Conservation (phyloP, 2,797 vertebrate genomes). For the Squalus acanthias region DNA sequence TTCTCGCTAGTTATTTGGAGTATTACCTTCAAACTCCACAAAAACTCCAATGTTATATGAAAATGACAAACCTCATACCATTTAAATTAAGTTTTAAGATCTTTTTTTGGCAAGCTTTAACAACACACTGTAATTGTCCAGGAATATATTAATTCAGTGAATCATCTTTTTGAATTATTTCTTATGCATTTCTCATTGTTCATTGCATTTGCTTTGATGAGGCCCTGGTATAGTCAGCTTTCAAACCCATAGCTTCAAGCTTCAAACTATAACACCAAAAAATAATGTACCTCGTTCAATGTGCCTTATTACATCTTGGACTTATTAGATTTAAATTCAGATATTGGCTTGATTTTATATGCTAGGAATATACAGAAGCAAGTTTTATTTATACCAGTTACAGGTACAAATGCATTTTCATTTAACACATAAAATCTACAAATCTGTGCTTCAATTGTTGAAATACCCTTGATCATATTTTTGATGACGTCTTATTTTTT, state of each 20-base stretch:
- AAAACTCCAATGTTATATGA: not conserved
- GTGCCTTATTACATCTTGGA: not conserved
- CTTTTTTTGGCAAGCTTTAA: constrained; percentile 10
- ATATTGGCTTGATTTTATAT: not conserved
- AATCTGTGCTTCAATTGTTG: not conserved
- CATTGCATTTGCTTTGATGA: not conserved
- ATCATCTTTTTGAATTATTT: constrained; percentile 12
- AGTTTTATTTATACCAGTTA: not conserved
- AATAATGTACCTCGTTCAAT: not conserved
- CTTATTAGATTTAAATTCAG: not conserved
- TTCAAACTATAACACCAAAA: not conserved
- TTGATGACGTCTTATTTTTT: not conserved
- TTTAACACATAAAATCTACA: constrained; percentile 27
- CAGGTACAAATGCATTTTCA: not conserved
- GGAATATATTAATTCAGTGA: constrained; percentile 31
- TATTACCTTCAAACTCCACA: not conserved
- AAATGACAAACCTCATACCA: not conserved
- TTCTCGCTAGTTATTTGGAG: not conserved
- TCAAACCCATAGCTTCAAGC: not conserved
- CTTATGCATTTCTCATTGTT: not conserved
- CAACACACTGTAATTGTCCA: not conserved
- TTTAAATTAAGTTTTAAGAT: constrained; percentile 12
- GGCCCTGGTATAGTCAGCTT: not conserved
- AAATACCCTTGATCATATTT: not conserved
- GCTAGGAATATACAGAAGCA: not conserved